Evolutionary conservation across 2,113 vertebrate genomes (phyloP).

Genomic region (crab-eating macaque (Macaca fascicularis)): T2T-MFA8v1.1 NC_088378.1:79735501-79736000

Average conservation of each 20-base stretch:
- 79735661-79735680: neutral
- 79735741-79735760: neutral
- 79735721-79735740: neutral
- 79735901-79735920: neutral
- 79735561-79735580: neutral
- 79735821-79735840: neutral
- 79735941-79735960: neutral
- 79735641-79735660: neutral
- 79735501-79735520: neutral
- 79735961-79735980: neutral
- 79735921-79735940: neutral
- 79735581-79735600: neutral
- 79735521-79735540: neutral
- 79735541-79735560: neutral
- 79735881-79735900: neutral
- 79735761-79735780: neutral
- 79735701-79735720: neutral
- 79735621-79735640: neutral
- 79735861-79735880: neutral
- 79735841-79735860: neutral
- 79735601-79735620: neutral
- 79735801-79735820: neutral
- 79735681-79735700: neutral
- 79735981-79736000: neutral
- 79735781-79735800: neutral